Conservation (phyloP, 2,888 invertebrate species). For the Cancer borealis region DNA sequence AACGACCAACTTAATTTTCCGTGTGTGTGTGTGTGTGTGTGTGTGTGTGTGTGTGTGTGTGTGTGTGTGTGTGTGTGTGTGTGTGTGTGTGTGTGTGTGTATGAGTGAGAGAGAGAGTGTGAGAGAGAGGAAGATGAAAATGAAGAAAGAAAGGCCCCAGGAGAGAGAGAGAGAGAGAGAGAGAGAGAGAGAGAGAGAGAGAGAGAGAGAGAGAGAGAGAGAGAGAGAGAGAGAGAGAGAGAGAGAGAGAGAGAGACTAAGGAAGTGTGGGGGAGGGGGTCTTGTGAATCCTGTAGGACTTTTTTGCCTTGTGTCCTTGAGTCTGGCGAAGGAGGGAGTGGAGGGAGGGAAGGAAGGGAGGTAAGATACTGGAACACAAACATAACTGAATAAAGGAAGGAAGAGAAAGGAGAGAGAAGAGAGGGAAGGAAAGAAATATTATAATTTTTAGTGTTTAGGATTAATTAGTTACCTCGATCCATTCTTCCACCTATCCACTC, state of each 20-base stretch:
- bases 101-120: too few relatives aligned
- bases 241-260: neutral
- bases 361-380: neutral
- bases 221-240: neutral
- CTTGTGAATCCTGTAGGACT: neutral
- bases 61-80: slow-evolving; percentile 52
- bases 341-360: neutral
- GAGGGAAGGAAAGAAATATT: too few relatives aligned
- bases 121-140: neutral
- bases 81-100: neutral
- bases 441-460: neutral
- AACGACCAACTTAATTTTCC: slow-evolving; percentile 2
- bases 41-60: slow-evolving; percentile 47
- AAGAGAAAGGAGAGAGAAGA: neutral
- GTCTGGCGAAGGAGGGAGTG: neutral
- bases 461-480: neutral
- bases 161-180: neutral
- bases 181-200: neutral
- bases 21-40: neutral
- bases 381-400: neutral
- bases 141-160: neutral
- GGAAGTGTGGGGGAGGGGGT: neutral
- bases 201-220: neutral
- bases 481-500: neutral
- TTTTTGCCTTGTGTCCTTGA: neutral